Evolutionary conservation across 2,113 vertebrate genomes (phyloP).

Genomic region (Typhlomys cinereus): DNA sequence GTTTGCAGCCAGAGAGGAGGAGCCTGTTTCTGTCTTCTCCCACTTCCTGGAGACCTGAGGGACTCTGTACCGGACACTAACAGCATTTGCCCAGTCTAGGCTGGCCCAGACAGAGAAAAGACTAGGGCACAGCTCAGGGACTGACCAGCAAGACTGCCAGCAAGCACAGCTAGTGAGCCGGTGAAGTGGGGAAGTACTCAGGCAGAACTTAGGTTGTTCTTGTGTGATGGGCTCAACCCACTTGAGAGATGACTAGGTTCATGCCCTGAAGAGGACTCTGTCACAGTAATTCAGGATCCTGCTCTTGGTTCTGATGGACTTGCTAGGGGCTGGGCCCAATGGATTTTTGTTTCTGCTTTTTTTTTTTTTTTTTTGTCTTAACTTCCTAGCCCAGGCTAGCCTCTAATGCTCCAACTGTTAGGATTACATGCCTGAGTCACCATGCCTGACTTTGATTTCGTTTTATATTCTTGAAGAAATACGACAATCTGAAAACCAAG

Average conservation of each 20-base stretch:
- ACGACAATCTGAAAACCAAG: neutral
- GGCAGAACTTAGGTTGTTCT: neutral
- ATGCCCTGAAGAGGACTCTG: neutral
- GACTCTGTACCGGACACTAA: neutral
- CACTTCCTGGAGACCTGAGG: slow-evolving; percentile 18
- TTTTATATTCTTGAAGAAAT: neutral
- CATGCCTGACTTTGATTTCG: neutral
- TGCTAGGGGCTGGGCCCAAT: neutral
- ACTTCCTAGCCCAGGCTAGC: neutral
- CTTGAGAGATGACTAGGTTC: neutral
- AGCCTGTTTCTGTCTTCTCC: neutral
- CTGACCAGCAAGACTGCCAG: neutral
- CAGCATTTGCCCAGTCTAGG: neutral
- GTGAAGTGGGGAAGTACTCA: neutral
- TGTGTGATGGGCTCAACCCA: neutral
- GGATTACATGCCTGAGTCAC: neutral
- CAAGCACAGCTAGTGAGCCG: neutral
- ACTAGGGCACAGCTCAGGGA: slow-evolving; percentile 1
- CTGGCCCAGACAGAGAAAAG: neutral
- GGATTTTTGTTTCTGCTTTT: neutral
- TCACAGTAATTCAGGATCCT: neutral
- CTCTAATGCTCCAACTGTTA: neutral
- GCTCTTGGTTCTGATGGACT: neutral
- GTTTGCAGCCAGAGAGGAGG: neutral
- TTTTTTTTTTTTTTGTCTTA: neutral